A percentile compares a stretch with the other conserved stretches of the same genome.
phyloP scores from a whole-genome alignment of 2,888 invertebrate genomes.

The Anagyrus pseudococci region DNA sequence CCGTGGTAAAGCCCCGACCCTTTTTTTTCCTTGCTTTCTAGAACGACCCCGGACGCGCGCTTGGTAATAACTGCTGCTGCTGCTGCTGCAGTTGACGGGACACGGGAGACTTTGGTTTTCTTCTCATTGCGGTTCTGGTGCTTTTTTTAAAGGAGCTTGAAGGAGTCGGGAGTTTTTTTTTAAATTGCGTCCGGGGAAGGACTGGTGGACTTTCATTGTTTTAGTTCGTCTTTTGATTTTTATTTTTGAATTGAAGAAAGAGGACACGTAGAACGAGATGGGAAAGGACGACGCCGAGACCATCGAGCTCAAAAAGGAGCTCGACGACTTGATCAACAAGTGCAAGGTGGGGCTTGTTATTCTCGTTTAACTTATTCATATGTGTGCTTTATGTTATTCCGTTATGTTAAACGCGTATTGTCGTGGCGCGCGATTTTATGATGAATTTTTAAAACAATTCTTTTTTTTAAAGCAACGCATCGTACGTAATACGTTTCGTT shows the following conservation, averaged over 20 bases:
- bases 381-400: neutral
- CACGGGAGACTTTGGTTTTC: too few relatives aligned
- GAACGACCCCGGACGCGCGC: neutral
- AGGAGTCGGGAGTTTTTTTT: neutral
- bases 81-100: neutral
- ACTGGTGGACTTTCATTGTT: neutral
- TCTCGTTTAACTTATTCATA: neutral
- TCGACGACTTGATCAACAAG: conserved; percentile 80
- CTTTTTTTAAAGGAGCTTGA: neutral
- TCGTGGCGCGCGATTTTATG: neutral
- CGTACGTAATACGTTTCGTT: too few relatives aligned
- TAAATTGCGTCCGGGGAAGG: neutral
- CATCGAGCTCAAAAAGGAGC: conserved; percentile 78
- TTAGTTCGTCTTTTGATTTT: too few relatives aligned
- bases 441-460: neutral
- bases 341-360: conserved; percentile 71
- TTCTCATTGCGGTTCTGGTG: neutral
- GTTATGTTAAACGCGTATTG: neutral
- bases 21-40: neutral
- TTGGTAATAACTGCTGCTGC: too few relatives aligned
- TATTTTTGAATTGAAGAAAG: too few relatives aligned
- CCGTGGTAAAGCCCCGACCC: neutral
- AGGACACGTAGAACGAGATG: conserved; percentile 62
- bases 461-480: too few relatives aligned
- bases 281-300: conserved; percentile 86